Evolutionary conservation across 1,140 invertebrate species (phyloP).

Genomic region (Apolygus lucorum): DNA sequence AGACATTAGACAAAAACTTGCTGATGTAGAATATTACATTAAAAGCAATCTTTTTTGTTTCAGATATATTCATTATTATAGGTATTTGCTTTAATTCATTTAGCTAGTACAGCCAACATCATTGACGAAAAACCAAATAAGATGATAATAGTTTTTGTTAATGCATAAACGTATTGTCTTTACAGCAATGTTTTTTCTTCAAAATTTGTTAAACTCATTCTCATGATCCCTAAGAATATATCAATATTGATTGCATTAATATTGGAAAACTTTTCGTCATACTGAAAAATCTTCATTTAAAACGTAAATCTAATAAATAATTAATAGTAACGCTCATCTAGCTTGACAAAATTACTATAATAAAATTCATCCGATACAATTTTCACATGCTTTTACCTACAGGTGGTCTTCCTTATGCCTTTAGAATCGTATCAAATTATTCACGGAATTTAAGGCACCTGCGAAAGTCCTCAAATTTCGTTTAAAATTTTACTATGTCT

Average conservation of each 20-base stretch:
- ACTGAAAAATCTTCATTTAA: not conserved
- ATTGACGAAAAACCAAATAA: not conserved
- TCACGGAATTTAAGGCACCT: not conserved
- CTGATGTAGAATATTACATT: slow-evolving; percentile 4
- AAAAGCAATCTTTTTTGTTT: not conserved
- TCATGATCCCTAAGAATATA: slow-evolving; percentile 3
- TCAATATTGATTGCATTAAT: not conserved
- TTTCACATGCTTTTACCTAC: too few relatives aligned
- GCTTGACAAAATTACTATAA: not conserved
- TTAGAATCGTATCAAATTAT: not conserved
- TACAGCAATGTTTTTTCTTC: slow-evolving; percentile 4
- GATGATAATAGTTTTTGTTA: not conserved
- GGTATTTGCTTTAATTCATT: slow-evolving; percentile 8
- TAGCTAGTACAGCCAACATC: slow-evolving; percentile 16
- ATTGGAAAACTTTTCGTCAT: not conserved
- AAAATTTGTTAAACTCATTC: slow-evolving; percentile 1
- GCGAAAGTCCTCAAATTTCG: not conserved
- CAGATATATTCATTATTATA: not conserved
- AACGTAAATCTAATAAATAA: slow-evolving; percentile 14
- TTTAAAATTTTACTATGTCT: not conserved
- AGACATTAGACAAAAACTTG: slow-evolving; percentile 14
- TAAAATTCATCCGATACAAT: not conserved
- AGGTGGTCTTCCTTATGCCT: too few relatives aligned
- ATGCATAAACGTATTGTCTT: slow-evolving; percentile 6
- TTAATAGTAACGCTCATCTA: slow-evolving; percentile 10